Conservation (phyloP, 2,888 invertebrate species). For the Agapetus fuscipes region DNA sequence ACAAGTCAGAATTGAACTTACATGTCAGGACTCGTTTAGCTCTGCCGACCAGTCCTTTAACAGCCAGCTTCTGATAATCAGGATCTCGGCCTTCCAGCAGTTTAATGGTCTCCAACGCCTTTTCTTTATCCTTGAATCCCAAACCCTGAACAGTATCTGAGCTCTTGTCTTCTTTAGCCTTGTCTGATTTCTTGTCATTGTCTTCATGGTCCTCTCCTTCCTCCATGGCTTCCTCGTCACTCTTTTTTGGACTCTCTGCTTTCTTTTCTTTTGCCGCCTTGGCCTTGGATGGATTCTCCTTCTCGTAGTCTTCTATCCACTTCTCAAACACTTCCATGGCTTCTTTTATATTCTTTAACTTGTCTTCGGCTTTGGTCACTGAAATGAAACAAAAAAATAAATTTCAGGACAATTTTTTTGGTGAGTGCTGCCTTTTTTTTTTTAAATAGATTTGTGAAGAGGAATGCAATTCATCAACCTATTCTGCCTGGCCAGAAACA, state of each 20-base stretch:
- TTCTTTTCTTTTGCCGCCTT: conserved; percentile 24
- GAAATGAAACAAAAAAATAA: conserved; percentile 23
- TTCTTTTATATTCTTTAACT: conserved; percentile 57
- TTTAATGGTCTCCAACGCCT: conserved; percentile 58
- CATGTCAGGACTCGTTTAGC: conserved; percentile 62
- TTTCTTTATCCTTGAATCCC: conserved; percentile 69
- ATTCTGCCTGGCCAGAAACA: no score
- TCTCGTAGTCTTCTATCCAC: conserved; percentile 49
- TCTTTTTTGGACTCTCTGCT: conserved; percentile 29
- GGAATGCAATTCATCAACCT: no score
- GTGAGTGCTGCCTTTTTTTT: no score
- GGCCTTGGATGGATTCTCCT: conserved; percentile 19
- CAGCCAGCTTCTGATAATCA: conserved; percentile 64
- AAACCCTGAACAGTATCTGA: conserved; percentile 60
- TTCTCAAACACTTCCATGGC: conserved; percentile 59
- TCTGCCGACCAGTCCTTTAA: conserved; percentile 59
- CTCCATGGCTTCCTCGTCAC: conserved; percentile 54
- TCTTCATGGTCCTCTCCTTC: conserved; percentile 30
- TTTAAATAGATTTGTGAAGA: no score
- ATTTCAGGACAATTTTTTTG: background rate
- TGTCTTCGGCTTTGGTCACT: conserved; percentile 63
- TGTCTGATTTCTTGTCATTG: no score
- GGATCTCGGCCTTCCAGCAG: conserved; percentile 63
- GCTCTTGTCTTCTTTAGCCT: conserved; percentile 36
- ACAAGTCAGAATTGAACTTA: conserved; percentile 27